Percentiles rank a stretch among this genome's conserved stretches.
Evolutionary conservation across 1,140 invertebrate genomes (phyloP).

Genomic region (Scaptomyza pallida): DNA sequence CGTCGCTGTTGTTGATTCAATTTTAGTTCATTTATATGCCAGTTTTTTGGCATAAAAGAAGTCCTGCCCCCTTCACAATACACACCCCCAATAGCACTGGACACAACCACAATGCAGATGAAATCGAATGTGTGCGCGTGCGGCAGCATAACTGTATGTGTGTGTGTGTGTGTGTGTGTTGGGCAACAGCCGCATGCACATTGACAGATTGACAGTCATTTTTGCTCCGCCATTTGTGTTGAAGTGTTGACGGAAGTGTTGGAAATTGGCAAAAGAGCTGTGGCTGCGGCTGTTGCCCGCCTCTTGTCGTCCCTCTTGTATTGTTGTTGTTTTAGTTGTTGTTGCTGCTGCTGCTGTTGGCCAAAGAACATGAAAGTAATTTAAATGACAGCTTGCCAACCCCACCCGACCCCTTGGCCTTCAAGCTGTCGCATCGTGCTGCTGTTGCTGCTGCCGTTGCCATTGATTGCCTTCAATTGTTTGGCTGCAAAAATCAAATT

Average conservation of each 20-base stretch:
- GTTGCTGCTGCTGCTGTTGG: constrained; percentile 18
- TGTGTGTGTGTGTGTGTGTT: constrained; percentile 25
- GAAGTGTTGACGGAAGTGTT: constrained; percentile 78
- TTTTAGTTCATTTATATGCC: constrained; percentile 65
- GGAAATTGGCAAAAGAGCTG: constrained; percentile 75
- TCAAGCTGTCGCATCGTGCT: constrained; percentile 5
- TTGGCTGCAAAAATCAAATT: constrained; percentile 45
- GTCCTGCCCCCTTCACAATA: background rate
- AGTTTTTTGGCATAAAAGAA: constrained; percentile 57
- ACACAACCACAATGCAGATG: constrained; percentile 29
- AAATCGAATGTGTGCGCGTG: constrained; percentile 33
- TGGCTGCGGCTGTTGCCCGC: constrained; percentile 20
- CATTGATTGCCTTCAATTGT: constrained; percentile 70
- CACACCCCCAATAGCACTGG: background rate
- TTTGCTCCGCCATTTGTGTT: constrained; percentile 57
- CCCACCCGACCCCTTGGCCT: background rate
- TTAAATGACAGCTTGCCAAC: constrained; percentile 64
- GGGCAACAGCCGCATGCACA: constrained; percentile 30
- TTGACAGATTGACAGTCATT: constrained; percentile 79
- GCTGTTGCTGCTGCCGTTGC: background rate
- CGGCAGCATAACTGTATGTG: constrained; percentile 4
- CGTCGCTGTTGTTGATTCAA: constrained; percentile 63
- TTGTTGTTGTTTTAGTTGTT: constrained; percentile 18
- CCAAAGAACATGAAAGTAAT: constrained; percentile 73
- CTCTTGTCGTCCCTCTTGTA: background rate